Evolutionary conservation across 2,888 invertebrate species (phyloP), one percentile per base, ranked within the genome.

Genomic region (Drosophila kambysellisi): DNA sequence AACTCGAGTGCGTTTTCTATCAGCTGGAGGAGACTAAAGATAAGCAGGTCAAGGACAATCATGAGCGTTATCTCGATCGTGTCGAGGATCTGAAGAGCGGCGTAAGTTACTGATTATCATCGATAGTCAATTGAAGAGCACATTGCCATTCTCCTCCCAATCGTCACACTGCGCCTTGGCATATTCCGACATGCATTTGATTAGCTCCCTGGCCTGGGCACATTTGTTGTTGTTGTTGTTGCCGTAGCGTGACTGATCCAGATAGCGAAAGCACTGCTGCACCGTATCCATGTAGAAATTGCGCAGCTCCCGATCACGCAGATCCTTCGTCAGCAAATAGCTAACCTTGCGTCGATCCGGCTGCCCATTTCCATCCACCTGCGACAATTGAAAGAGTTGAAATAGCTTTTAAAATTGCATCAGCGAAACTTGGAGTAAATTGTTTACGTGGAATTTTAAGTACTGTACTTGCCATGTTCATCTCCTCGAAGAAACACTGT

Each of bases 141-240:
- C 74, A 66, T 67, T 87, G 29, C 92, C 93, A 41, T 93, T 93
- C 71, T 95, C 94, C 64, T 95, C 95, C 96, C 96, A 96, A 86
- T 97, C 96, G 29, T 96, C 96, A 85, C 97, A 97, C 89, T 95
- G 96, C 4, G 95, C 94, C 89, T 94, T 94, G n/a, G 95, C 96
- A 85, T 95, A 96, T 73, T 96, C 96, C 0, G 95, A 94, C 82
- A 96, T 93, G 84, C 97, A 97, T 74, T 94, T 94, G 61, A 96
- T 54, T 2, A 78, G 63, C 51, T 78, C 81, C 7, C 77, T 50
- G 0, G 96, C 95, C 88, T 95, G 96, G 58, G 94, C 94, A 83
- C 96, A 97, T 76, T 95, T 95, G 46, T 43, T 46, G 20, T 43
- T 43, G 41, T 35, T 59, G 41, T 48, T 65, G 78, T 95, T 95